Evolutionary conservation across 2,797 vertebrate species (phyloP).

Genomic region (Cetoscarus ocellatus): DNA sequence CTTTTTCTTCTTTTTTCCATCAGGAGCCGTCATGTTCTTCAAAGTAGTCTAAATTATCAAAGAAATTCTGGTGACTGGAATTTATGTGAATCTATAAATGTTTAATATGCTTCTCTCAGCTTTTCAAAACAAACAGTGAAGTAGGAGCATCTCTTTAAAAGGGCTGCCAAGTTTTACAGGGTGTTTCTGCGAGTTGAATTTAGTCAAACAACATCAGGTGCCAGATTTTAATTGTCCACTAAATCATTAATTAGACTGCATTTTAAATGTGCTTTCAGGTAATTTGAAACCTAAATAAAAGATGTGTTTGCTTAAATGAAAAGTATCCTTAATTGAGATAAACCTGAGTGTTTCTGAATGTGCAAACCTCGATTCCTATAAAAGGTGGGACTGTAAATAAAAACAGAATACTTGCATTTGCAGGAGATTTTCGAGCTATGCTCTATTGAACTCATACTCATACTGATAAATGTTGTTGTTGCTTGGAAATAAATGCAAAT

Average conservation of each 20-base stretch:
- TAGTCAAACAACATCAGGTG: slow-evolving; percentile 26
- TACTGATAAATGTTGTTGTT: no score
- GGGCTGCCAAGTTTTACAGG: slow-evolving; percentile 22
- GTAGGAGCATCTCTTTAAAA: neutral
- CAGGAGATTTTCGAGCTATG: no score
- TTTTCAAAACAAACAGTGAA: slow-evolving; percentile 1
- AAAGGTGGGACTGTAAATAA: no score
- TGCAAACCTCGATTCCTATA: no score
- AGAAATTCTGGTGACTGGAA: slow-evolving; percentile 29
- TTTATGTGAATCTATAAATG: slow-evolving; percentile 30
- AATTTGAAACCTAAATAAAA: slow-evolving; percentile 54
- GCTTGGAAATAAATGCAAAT: no score
- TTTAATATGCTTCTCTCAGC: slow-evolving; percentile 32
- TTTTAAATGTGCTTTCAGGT: slow-evolving; percentile 27
- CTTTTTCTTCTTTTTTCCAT: slow-evolving; percentile 20
- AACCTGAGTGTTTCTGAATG: slow-evolving; percentile 32
- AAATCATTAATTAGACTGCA: slow-evolving; percentile 31
- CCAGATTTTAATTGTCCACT: slow-evolving; percentile 25
- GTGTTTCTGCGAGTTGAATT: slow-evolving; percentile 15
- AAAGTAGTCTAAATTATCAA: slow-evolving; percentile 45
- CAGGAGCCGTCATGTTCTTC: slow-evolving; percentile 31
- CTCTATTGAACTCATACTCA: no score
- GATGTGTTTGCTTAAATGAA: slow-evolving; percentile 48
- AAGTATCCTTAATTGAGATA: slow-evolving; percentile 58
- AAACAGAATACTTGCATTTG: no score